Evolutionary conservation across 2,888 invertebrate species (phyloP).

Genomic region (Acanthococcus lagerstroemiae): DNA sequence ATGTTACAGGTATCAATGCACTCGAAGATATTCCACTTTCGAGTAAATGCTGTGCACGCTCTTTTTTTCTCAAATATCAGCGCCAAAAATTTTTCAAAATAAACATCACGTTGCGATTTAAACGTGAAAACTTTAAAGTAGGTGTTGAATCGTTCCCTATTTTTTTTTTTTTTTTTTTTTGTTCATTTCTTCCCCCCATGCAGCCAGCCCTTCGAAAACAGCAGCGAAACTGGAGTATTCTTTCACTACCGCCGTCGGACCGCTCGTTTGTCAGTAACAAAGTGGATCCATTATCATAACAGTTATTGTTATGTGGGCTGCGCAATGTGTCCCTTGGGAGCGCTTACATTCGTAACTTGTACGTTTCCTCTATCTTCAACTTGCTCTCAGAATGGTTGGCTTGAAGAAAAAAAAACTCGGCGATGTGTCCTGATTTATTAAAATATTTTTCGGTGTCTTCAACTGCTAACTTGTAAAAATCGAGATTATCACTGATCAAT

Average conservation of each 20-base stretch:
- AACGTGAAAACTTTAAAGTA: background rate
- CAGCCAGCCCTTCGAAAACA: background rate
- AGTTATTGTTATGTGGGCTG: slow-evolving; percentile 30
- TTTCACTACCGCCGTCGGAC: slow-evolving; percentile 22
- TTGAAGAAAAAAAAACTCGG: slow-evolving; percentile 15
- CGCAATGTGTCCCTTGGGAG: slow-evolving; percentile 19
- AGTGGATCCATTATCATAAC: slow-evolving; percentile 30
- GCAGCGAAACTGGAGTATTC: slow-evolving; percentile 5
- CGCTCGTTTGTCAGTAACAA: slow-evolving; percentile 29
- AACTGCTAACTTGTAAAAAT: no score
- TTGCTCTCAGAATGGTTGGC: slow-evolving; percentile 9
- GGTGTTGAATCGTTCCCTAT: background rate
- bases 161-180: slow-evolving; percentile 3
- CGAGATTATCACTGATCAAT: no score
- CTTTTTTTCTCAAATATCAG: no score
- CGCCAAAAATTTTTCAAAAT: background rate
- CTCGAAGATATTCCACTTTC: no score
- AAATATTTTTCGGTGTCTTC: slow-evolving; percentile 15
- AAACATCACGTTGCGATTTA: background rate
- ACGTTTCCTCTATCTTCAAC: slow-evolving; percentile 20
- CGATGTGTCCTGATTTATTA: slow-evolving; percentile 29
- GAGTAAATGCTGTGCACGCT: no score
- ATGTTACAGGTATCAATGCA: no score
- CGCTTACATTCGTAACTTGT: slow-evolving; percentile 29
- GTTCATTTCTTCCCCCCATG: background rate